These are phyloP conservation scores for Drosophila birchii DNA, from an alignment of 2,888 invertebrate genomes.

Conservation along the genomic window DNA sequence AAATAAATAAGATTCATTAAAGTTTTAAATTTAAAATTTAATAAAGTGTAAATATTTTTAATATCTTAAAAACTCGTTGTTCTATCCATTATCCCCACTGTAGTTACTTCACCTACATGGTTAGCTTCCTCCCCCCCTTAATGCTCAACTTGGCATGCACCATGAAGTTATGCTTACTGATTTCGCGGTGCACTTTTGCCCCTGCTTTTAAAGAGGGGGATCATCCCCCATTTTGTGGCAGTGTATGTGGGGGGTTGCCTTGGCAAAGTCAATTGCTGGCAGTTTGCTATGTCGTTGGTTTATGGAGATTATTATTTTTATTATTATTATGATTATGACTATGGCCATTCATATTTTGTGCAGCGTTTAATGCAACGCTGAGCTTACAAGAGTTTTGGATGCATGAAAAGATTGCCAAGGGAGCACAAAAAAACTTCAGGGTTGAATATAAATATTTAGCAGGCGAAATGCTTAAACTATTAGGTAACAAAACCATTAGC, in stretches of 20 bases:
- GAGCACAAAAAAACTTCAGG: conserved; percentile 8
- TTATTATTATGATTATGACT: conserved; percentile 33
- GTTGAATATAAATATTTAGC: neutral
- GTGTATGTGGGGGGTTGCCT: conserved; percentile 42
- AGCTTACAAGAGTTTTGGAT: conserved; percentile 44
- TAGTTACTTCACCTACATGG: conserved; percentile 2
- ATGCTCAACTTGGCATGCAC: conserved; percentile 52
- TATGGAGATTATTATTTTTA: conserved; percentile 50
- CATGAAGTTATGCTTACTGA: conserved; percentile 51
- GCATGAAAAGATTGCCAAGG: conserved; percentile 32
- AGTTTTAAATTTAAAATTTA: neutral
- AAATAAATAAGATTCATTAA: no score
- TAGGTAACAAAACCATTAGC: conserved; percentile 40
- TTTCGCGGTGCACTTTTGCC: conserved; percentile 46
- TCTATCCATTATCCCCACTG: conserved; percentile 1
- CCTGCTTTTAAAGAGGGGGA: neutral
- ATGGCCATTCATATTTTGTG: conserved; percentile 46
- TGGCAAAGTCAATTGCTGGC: conserved; percentile 57
- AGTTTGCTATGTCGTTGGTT: conserved; percentile 55
- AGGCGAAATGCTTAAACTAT: conserved; percentile 33
- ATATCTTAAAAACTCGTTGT: no score
- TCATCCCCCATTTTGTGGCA: neutral
- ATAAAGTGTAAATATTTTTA: no score
- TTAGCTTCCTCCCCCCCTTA: conserved; percentile 30
- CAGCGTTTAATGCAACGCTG: conserved; percentile 69